Evolutionary conservation across 2,797 vertebrate genomes (phyloP), one percentile per base, ranked within the genome.

Genomic region (Erithacus rubecula): DNA sequence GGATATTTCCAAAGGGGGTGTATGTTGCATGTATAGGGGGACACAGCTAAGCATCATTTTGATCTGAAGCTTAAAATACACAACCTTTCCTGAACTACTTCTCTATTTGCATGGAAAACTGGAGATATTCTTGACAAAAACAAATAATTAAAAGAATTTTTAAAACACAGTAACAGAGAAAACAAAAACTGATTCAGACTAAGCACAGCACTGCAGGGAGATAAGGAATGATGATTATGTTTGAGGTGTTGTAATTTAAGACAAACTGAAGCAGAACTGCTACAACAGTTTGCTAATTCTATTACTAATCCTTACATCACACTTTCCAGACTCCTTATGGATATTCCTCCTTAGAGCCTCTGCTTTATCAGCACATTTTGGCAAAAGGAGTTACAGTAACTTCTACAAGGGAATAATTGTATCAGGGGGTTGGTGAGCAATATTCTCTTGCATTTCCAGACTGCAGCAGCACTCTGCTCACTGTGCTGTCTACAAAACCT

Each of bases 281-380:
- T 70, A 68, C 13, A 68, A 80, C 23, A 86, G 55, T 32, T 87
- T 53, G 43, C 29, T 93, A 79, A 79, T 94, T 89, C 77, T 60
- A 30, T 70, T 88, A 83, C 60, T 84, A 75, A 95, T 78, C 82
- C 46, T 71, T 63, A 51, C 68, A 81, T 78, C 76, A 85, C 44
- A 62, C 62, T 37, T 91, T 47, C 78, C 53, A 86, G 36, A 43
- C 65, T 75, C 82, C 78, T 96, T 34, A 82, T 0, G 11, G 65
- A 63, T 53, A 70, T 87, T 69, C 75, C 59, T 84, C 75, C 37
- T 32, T 41, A 70, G 49, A 65, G 69, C 39, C 53, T 22, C 36
- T 79, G 47, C 46, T 70, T 71, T 39, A 87, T 60, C 74, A 64
- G 77, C 29, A 17, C 15, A n/a, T 53, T 91, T 53, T 71, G 41